Evolutionary conservation across 37 sponge, comb jelly and placozoan genomes (phyloP).

Genomic region (Aplysina aerophoba): DNA sequence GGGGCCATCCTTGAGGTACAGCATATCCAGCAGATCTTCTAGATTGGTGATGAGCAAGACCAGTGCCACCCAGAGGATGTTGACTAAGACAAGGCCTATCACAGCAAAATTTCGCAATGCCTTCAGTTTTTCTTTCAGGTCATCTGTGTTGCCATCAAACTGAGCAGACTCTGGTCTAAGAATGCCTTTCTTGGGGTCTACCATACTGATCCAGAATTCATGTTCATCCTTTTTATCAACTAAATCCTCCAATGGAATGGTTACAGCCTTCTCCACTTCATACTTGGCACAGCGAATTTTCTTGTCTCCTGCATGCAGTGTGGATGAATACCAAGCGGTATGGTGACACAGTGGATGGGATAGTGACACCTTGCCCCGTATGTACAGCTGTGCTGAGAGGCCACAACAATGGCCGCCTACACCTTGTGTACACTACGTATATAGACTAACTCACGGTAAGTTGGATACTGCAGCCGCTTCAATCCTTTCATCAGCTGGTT

Average conservation of each 20-base stretch:
- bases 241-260: background rate
- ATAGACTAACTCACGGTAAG: constrained; percentile 2
- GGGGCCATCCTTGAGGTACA: constrained; percentile 28
- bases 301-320: constrained; percentile 24
- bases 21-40: background rate
- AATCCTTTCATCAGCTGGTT: constrained; percentile 18
- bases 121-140: constrained; percentile 51
- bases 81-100: constrained; percentile 57
- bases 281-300: background rate
- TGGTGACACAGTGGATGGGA: too few species aligned
- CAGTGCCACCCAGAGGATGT: constrained; percentile 75
- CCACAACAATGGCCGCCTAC: too few species aligned
- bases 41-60: constrained; percentile 36
- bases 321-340: too few species aligned
- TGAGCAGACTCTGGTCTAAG: constrained; percentile 56
- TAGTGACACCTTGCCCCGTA: too few species aligned
- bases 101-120: constrained; percentile 54
- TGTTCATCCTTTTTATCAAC: constrained; percentile 23
- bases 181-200: constrained; percentile 6
- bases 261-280: background rate
- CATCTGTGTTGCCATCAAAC: constrained; percentile 34
- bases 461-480: background rate
- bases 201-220: constrained; percentile 52
- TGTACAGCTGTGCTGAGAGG: too few species aligned
- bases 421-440: too few species aligned